Base-by-base conservation (phyloP, 35 echinoderm and acorn worm species). In the Strongylocentrotus purpuratus region DNA sequence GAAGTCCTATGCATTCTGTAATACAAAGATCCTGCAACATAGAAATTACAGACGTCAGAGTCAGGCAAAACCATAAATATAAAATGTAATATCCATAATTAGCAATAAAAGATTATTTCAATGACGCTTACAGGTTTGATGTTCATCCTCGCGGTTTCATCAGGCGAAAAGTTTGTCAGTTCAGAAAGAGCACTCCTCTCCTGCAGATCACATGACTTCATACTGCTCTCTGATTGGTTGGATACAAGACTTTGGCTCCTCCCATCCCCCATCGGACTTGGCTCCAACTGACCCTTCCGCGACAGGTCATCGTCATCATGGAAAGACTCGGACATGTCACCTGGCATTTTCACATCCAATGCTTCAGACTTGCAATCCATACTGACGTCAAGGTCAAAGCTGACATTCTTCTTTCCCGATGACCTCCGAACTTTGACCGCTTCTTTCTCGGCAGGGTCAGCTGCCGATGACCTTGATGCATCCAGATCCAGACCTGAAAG, bases 301-400 rank as follows among this genome's bases (percentile, higher is more conserved):
- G 12, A 10, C 20, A 18, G 87, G 87, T 89, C 12, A 25, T 89
- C 33, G 28, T 87, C 10, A 31, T 89, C 87, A 89, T 46, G 32
- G 33, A 20, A 4, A 45, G 31, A n/a, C 31, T 33, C 18, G 71
- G 61, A 70, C 31, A 92, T 0, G 47, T 94, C 87, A 89, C 2
- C 87, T 89, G 87, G 13, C 33, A 89, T 45, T 33, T n/a, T 89
- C 33, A 89, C 12, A 89, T 33, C 87, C 2, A 32, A 45, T 15
- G 33, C 87, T 41, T 46, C 45, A 15, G 32, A 45, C 87, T 33
- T 28, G 32, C 20, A 31, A 86, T 96, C 95, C 9, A 88, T 32
- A 33, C 86, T 94, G 13, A 31, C 48, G 8, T 96, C 94, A 13
- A 90, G n/a, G 28, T 94, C 94, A 91, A 96, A 96, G 94, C 96